These are phyloP conservation scores for Diogma glabrata DNA, from an alignment of 2,888 invertebrate genomes.

Conservation along the genomic window DNA sequence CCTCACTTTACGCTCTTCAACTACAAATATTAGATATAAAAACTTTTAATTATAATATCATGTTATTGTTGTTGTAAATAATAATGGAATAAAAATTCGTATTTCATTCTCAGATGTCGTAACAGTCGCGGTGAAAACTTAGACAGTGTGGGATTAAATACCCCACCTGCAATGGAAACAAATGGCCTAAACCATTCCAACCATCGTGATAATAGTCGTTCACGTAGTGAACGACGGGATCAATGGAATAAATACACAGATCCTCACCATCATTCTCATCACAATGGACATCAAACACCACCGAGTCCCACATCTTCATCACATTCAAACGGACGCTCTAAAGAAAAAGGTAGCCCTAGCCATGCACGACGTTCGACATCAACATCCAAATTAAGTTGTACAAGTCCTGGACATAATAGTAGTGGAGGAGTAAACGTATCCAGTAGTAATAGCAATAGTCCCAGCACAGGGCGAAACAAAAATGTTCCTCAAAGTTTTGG, in stretches of 20 bases:
- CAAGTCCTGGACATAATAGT: constrained; percentile 32
- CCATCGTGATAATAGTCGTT: constrained; percentile 12
- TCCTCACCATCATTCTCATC: background rate
- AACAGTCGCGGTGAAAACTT: constrained; percentile 35
- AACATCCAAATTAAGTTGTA: constrained; percentile 21
- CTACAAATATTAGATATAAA: too few relatives aligned
- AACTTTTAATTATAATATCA: too few relatives aligned
- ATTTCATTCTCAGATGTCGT: constrained; percentile 29
- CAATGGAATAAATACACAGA: constrained; percentile 30
- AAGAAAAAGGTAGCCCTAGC: constrained; percentile 35
- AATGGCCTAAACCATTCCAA: constrained; percentile 16
- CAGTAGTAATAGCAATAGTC: constrained; percentile 46
- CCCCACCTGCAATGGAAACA: constrained; percentile 29
- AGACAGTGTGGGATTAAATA: constrained; percentile 34
- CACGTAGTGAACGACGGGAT: constrained; percentile 23
- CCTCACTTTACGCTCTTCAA: too few relatives aligned
- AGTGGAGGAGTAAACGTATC: constrained; percentile 54
- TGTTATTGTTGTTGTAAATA: too few relatives aligned
- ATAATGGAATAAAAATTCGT: too few relatives aligned
- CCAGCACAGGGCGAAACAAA: background rate
- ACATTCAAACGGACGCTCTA: constrained; percentile 21
- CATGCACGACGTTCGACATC: constrained; percentile 33
- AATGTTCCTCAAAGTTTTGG: constrained; percentile 9
- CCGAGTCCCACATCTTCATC: constrained; percentile 31
- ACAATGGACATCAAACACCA: constrained; percentile 23